Evolutionary conservation across 2,797 vertebrate species (phyloP).

Genomic region (Acipenser ruthenus): DNA sequence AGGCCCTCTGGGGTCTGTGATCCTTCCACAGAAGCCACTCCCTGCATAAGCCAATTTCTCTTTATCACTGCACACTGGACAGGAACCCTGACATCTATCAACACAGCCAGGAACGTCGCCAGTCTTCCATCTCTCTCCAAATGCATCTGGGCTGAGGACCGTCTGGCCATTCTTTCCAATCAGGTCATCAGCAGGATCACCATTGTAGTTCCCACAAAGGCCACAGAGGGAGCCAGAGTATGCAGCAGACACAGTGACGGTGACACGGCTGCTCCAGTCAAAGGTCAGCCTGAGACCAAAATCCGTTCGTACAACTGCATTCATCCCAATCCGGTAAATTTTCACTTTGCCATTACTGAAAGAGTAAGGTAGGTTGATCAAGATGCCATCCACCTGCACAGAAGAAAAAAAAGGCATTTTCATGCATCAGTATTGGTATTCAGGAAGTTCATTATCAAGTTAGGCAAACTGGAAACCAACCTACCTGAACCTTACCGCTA

Average conservation of each 20-base stretch:
- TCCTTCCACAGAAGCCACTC: slow-evolving; percentile 32
- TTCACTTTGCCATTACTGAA: slow-evolving; percentile 32
- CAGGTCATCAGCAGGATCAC: slow-evolving; percentile 30
- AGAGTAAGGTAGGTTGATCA: slow-evolving; percentile 37
- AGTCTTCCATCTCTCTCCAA: slow-evolving; percentile 40
- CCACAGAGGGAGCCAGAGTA: slow-evolving; percentile 46
- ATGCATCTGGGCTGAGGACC: neutral
- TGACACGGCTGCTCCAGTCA: slow-evolving; percentile 36
- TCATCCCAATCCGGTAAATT: slow-evolving; percentile 40
- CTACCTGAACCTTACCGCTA: slow-evolving; percentile 40
- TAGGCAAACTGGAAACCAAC: neutral
- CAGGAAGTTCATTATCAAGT: neutral
- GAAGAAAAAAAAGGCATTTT: too few species aligned
- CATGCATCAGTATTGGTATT: too few species aligned
- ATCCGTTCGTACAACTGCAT: slow-evolving; percentile 33
- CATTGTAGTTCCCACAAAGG: slow-evolving; percentile 46
- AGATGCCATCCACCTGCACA: slow-evolving; percentile 39
- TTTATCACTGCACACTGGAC: slow-evolving; percentile 22
- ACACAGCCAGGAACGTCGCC: slow-evolving; percentile 30
- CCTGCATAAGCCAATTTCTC: slow-evolving; percentile 24
- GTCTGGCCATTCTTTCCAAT: slow-evolving; percentile 17
- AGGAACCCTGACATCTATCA: slow-evolving; percentile 9
- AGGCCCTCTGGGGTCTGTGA: slow-evolving; percentile 29
- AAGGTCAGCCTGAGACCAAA: slow-evolving; percentile 38
- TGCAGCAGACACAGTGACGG: slow-evolving; percentile 37